A percentile compares a stretch with the other conserved stretches of the same genome.
phyloP scores from a whole-genome alignment of 1,140 invertebrate genomes.

The Sinella curviseta region DNA sequence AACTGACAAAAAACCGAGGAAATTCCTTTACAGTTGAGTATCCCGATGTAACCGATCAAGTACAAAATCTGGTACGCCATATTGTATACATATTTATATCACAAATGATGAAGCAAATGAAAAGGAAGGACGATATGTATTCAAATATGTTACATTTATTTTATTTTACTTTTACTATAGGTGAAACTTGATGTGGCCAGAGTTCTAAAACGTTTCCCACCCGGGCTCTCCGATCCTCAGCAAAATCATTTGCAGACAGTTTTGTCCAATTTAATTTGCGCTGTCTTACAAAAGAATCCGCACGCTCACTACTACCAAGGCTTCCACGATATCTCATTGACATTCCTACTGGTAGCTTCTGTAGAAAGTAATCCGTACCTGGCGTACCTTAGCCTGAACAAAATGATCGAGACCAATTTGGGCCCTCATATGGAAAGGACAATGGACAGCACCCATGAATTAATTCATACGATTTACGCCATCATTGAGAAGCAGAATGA shows the following conservation, averaged over 20 bases:
- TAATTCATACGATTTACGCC: constrained; percentile 46
- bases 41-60: constrained; percentile 33
- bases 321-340: constrained; percentile 49
- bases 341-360: constrained; percentile 46
- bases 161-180: background rate
- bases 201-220: constrained; percentile 47
- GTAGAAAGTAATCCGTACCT: constrained; percentile 43
- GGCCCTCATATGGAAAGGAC: constrained; percentile 47
- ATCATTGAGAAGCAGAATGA: constrained; percentile 45
- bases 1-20: constrained; percentile 25
- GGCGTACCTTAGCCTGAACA: constrained; percentile 44
- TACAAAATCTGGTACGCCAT: constrained; percentile 40
- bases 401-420: constrained; percentile 41
- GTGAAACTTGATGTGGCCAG: constrained; percentile 42
- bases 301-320: constrained; percentile 48
- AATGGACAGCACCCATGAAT: constrained; percentile 45
- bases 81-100: background rate
- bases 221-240: constrained; percentile 46
- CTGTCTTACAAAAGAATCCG: constrained; percentile 42
- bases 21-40: constrained; percentile 24
- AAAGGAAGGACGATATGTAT: too few relatives aligned
- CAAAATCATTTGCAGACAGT: constrained; percentile 45
- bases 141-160: background rate
- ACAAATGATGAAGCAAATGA: background rate
- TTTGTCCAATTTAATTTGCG: constrained; percentile 41